phyloP scores from a whole-genome alignment of 2,113 vertebrate species.

The Anolis carolinensis region DNA sequence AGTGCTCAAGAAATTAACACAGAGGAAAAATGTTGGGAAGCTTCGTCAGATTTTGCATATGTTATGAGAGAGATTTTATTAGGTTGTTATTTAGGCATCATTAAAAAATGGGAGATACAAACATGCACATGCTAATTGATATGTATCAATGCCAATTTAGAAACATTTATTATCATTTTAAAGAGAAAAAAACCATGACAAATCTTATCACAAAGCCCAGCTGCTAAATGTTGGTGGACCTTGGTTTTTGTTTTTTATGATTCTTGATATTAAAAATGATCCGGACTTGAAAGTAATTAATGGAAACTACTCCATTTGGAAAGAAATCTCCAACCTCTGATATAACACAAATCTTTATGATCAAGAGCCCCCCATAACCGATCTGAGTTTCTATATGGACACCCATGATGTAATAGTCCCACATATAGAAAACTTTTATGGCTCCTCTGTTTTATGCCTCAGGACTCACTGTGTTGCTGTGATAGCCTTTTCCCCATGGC shows the following conservation, averaged over 20 bases:
- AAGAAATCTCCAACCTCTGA: not conserved
- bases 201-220: not conserved
- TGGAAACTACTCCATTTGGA: not conserved
- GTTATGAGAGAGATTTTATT: not conserved
- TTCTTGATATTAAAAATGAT: not conserved
- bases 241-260: not conserved
- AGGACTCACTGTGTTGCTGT: too few relatives aligned
- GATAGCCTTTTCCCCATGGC: too few relatives aligned
- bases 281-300: not conserved
- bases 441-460: too few relatives aligned
- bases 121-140: not conserved
- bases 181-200: not conserved
- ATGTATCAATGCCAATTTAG: not conserved
- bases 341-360: not conserved
- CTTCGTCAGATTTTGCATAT: not conserved
- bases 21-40: not conserved
- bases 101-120: not conserved
- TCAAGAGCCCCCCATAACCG: not conserved
- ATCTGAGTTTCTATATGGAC: too few relatives aligned
- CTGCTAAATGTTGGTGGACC: not conserved
- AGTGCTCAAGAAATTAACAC: not conserved
- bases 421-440: too few relatives aligned
- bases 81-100: not conserved
- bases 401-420: too few relatives aligned
- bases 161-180: not conserved